Evolutionary conservation across 2,113 vertebrate species (phyloP).

Genomic region (Todiramphus chloris): DNA sequence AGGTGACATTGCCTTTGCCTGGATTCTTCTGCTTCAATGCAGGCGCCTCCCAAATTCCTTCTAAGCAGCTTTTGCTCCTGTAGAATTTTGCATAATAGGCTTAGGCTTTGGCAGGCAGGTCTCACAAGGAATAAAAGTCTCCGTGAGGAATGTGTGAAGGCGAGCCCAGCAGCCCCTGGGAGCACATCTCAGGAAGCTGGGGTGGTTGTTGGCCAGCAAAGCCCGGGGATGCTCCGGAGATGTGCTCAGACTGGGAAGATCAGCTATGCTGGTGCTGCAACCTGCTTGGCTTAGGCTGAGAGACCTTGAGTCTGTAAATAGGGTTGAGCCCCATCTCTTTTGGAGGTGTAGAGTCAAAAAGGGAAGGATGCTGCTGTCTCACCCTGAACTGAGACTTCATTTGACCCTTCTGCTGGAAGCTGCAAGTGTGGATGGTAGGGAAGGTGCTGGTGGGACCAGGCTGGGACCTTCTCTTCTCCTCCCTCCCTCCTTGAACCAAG

Average conservation of each 20-base stretch:
- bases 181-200: not conserved
- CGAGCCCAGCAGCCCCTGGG: not conserved
- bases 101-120: not conserved
- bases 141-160: not conserved
- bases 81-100: conserved; percentile 15
- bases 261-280: fast-evolving
- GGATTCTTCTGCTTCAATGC: not conserved
- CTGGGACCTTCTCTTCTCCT: not conserved
- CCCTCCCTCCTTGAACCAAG: not conserved
- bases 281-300: not conserved
- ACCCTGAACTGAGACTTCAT: not conserved
- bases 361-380: not conserved
- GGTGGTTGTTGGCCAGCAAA: not conserved
- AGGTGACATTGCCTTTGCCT: not conserved
- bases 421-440: fast-evolving
- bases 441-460: not conserved
- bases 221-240: not conserved
- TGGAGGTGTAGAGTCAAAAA: not conserved
- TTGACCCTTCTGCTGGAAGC: not conserved
- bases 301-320: not conserved
- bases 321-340: not conserved
- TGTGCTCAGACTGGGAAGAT: not conserved
- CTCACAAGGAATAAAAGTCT: not conserved
- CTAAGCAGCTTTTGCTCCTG: not conserved
- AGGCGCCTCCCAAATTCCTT: not conserved